Percentiles rank a stretch among this genome's conserved stretches.
Evolutionary conservation across 2,888 invertebrate species (phyloP).

Genomic region (Latrodectus hesperus): DNA sequence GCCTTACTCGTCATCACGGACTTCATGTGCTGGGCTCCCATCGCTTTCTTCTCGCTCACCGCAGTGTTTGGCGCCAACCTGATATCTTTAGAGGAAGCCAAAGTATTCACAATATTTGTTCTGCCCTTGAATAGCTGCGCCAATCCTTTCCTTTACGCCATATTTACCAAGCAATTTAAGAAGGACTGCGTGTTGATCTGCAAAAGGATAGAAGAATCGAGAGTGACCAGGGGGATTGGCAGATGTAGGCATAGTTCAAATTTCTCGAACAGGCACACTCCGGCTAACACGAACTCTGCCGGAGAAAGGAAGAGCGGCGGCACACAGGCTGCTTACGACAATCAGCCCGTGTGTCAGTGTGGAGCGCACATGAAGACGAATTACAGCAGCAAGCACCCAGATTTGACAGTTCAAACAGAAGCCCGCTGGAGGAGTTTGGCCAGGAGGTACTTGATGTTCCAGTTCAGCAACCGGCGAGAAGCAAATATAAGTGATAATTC

Average conservation of each 20-base stretch:
- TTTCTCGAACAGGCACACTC: slow-evolving; percentile 89
- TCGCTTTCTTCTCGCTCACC: slow-evolving; percentile 94
- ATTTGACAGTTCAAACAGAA: slow-evolving; percentile 18
- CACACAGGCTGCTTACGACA: slow-evolving; percentile 35
- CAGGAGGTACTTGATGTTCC: slow-evolving; percentile 66
- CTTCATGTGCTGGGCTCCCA: slow-evolving; percentile 98
- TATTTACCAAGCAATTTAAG: slow-evolving; percentile 97
- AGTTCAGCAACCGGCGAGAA: slow-evolving; percentile 41
- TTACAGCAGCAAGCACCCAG: slow-evolving; percentile 4
- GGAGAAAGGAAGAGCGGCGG: slow-evolving; percentile 81
- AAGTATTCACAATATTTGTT: slow-evolving; percentile 94
- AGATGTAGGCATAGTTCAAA: slow-evolving; percentile 89
- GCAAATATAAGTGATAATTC: slow-evolving; percentile 76
- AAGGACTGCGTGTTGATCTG: slow-evolving; percentile 97
- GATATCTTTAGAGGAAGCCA: slow-evolving; percentile 94
- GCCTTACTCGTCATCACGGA: slow-evolving; percentile 97
- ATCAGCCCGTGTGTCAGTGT: slow-evolving; percentile 70
- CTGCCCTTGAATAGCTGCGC: slow-evolving; percentile 97
- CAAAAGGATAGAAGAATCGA: slow-evolving; percentile 95
- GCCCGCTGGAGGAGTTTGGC: slow-evolving; percentile 69
- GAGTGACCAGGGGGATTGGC: slow-evolving; percentile 90
- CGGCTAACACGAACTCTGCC: slow-evolving; percentile 88
- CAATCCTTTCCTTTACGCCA: slow-evolving; percentile 98
- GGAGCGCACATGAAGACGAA: slow-evolving; percentile 55
- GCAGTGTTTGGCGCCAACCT: slow-evolving; percentile 93